Evolutionary conservation across 2,888 invertebrate genomes (phyloP), one percentile per base, ranked within the genome.

Genomic region (Tanaodytes sp.): DNA sequence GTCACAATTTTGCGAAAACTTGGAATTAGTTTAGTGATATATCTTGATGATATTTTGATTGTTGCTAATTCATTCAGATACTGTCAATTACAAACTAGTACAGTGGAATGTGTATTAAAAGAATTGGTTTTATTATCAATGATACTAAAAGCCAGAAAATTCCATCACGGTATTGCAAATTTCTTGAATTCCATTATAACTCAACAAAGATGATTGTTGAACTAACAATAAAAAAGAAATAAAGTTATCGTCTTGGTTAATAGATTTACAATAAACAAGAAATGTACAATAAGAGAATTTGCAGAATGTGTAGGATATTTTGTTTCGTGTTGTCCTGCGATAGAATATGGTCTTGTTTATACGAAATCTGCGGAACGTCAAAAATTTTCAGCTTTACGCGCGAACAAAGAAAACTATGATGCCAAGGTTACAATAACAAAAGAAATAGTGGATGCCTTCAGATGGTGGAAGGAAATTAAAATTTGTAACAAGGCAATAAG

Each of bases 1-100:
- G 23, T 67, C 11, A 19, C 42, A 0, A 16, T 16, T 12, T 59
- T 74, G 18, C 6, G 72, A 30, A 48, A 49, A 9, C 11, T 20
- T 18, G 57, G 68, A n/a, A 37, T 71, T 9, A 19, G 31, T 4
- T 59, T 65, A n/a, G 57, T 72, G 2, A 39, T 68, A 15, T 73
- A 75, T 19, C 19, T 73, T 1, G 73, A 77, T 33, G 74, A 75
- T 55, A 51, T 77, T 48, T 36, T 73, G 37, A 39, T 63, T 62
- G 45, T 65, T 3, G 43, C 46, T 8, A 23, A 52, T 5, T 66
- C 58, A 5, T 27, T 18, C 27, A 31, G 59, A 0, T 15, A 33
- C 3, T 54, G 66, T 42, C 12, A 27, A 16, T 2, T 1, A 4
- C 1, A 66, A 2, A 40, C 30, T 6, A 19, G 48, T 0, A 18